Evolutionary conservation across 2,797 vertebrate species (phyloP), one percentile per base, ranked within the genome.

Genomic region (Rhabdomys pumilio): DNA sequence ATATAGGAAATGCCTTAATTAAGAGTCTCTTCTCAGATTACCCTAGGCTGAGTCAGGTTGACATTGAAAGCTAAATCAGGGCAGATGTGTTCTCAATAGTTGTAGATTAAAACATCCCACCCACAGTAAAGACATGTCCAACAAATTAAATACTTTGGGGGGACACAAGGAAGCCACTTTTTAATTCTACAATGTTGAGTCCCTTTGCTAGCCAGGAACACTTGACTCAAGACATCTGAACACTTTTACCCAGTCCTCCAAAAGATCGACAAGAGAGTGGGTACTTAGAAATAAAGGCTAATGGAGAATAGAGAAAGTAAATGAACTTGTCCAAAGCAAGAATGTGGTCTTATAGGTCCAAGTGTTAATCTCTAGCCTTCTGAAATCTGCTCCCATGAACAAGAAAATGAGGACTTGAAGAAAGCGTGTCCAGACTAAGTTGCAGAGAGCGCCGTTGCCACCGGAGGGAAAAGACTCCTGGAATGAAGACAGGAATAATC

Each of bases 181-280:
- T 75, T 55, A 75, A 92, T 47, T 89, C 86, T 87, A 80, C 44
- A 92, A 72, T 8, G 3, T 79, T 83, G 53, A 61, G 75, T 89
- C 26, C 77, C 63, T 91, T 75, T 73, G n/a, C 55, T 57, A 59
- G 6, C 50, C 72, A 75, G 20, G 0, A 88, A 65, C 14, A 73
- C 67, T 44, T 65, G 29, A 53, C 53, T 81, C 59, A 77, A 94
- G 38, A n/a, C 53, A 92, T 92, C 88, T 77, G 3, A 83, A 19
- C 19, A 82, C 86, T 73, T 94, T 93, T 95, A 57, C 81, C 89
- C 47, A 69, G 9, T n/a, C 93, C 19, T 93, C 93, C 92, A 88
- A 69, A 94, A 96, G 79, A 84, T 6, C 50, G 55, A 67, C 26
- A 94, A 67, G 11, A 1, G 13, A 19, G 29, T 13, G 31, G 0